A percentile compares a stretch with the other conserved stretches of the same genome.
Evolutionary conservation across 1,140 invertebrate species (phyloP).

Genomic region (Pinna nobilis): DNA sequence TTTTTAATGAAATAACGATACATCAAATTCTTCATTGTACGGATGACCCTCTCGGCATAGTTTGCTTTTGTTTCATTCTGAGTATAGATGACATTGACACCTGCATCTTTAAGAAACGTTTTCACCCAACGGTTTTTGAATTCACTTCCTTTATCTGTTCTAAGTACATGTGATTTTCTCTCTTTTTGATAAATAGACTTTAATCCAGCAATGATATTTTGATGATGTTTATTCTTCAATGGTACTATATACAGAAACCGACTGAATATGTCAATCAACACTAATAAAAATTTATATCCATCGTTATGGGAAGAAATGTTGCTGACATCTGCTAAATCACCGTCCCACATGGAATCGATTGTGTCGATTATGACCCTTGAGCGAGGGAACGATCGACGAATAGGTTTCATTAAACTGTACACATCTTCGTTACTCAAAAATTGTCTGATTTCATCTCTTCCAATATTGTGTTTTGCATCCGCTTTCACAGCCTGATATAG

Average conservation of each 20-base stretch:
- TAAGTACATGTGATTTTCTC: conserved; percentile 2
- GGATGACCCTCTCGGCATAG: conserved; percentile 28
- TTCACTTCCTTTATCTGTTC: conserved; percentile 31
- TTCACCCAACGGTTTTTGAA: conserved; percentile 25
- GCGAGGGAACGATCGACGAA: background rate
- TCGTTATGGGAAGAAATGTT: conserved; percentile 9
- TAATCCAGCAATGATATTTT: conserved; percentile 10
- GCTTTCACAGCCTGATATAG: conserved; percentile 16
- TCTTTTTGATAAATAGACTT: conserved; percentile 5
- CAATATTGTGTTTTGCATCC: conserved; percentile 19
- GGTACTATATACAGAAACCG: conserved; percentile 13
- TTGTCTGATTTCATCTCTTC: background rate
- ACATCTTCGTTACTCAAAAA: conserved; percentile 13
- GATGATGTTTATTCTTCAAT: conserved; percentile 16
- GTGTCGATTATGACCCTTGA: conserved; percentile 1
- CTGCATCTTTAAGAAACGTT: conserved; percentile 1
- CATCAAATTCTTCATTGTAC: conserved; percentile 23
- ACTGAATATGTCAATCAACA: conserved; percentile 31
- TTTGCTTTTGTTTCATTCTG: conserved; percentile 21
- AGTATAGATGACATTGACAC: conserved; percentile 9
- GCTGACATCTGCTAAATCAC: conserved; percentile 7
- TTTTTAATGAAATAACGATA: conserved; percentile 26
- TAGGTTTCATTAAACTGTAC: conserved; percentile 11
- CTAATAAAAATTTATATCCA: conserved; percentile 16
- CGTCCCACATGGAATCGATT: conserved; percentile 17